Evolutionary conservation across 2,888 invertebrate species (phyloP).

Genomic region (Heliothis peltigera): DNA sequence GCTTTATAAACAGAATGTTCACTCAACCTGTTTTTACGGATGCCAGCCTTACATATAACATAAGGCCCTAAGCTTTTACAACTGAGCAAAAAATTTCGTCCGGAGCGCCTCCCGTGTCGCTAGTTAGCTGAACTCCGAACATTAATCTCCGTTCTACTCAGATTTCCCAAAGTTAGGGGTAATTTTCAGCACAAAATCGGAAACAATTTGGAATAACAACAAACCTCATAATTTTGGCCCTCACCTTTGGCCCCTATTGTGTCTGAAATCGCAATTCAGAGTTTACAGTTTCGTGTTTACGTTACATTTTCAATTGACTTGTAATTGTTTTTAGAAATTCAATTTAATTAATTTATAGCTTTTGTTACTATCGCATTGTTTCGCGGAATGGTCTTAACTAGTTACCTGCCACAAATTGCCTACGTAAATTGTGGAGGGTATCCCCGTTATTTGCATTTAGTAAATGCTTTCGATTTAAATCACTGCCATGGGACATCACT

Average conservation of each 20-base stretch:
- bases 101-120: conserved; percentile 28
- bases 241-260: conserved; percentile 77
- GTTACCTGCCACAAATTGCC: conserved; percentile 38
- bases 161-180: conserved; percentile 78
- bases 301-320: conserved; percentile 55
- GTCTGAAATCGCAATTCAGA: conserved; percentile 45
- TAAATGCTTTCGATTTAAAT: conserved; percentile 34
- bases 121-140: conserved; percentile 73
- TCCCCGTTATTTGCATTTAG: conserved; percentile 34
- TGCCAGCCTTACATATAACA: conserved; percentile 26
- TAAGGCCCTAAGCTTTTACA: conserved; percentile 30
- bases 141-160: conserved; percentile 85
- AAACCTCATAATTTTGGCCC: conserved; percentile 82
- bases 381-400: conserved; percentile 28
- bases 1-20: conserved; percentile 32
- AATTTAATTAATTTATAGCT: conserved; percentile 57
- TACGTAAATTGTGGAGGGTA: conserved; percentile 43
- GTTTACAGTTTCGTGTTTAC: conserved; percentile 59
- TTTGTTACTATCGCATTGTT: conserved; percentile 40
- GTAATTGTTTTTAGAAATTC: conserved; percentile 58
- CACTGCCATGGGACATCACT: conserved; percentile 1
- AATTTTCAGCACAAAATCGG: conserved; percentile 80
- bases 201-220: conserved; percentile 86
- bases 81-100: conserved; percentile 48
- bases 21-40: conserved; percentile 36